phyloP scores from a whole-genome alignment of 2,888 invertebrate genomes.

The Cheilosia grossa region DNA sequence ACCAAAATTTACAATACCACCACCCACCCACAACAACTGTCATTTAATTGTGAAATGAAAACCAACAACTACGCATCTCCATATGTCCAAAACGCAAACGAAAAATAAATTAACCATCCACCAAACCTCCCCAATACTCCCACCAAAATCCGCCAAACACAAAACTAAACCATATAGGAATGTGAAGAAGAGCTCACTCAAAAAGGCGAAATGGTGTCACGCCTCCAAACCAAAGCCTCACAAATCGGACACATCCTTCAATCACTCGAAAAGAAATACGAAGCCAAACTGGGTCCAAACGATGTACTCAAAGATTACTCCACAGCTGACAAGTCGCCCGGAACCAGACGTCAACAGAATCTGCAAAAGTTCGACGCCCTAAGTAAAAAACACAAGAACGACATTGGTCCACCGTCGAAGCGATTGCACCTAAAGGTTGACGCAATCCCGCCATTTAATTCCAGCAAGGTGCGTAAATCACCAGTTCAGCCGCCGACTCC shows the following conservation, averaged over 20 bases:
- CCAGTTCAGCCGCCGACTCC: conserved; percentile 80
- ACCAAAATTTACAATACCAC: conserved; percentile 72
- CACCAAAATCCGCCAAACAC: conserved; percentile 27
- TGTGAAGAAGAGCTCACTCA: conserved; percentile 97
- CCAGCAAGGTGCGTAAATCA: conserved; percentile 85
- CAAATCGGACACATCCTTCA: conserved; percentile 97
- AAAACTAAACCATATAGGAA: conserved; percentile 86
- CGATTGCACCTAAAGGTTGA: conserved; percentile 82
- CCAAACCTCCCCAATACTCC: neutral
- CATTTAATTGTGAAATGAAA: conserved; percentile 51
- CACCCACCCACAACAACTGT: conserved; percentile 31
- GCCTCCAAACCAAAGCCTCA: conserved; percentile 96
- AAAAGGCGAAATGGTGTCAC: conserved; percentile 97
- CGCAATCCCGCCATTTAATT: conserved; percentile 83
- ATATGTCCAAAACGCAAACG: neutral
- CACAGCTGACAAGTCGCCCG: conserved; percentile 82
- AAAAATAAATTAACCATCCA: conserved; percentile 5
- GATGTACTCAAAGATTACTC: conserved; percentile 82
- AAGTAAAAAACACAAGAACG: conserved; percentile 82
- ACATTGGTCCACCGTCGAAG: conserved; percentile 82
- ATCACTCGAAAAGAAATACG: conserved; percentile 90
- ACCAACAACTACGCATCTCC: conserved; percentile 23
- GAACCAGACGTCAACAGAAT: conserved; percentile 81
- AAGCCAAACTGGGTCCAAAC: conserved; percentile 84
- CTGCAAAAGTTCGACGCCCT: conserved; percentile 81